phyloP scores from a whole-genome alignment of 2,797 vertebrate species.

The Poecilia picta region DNA sequence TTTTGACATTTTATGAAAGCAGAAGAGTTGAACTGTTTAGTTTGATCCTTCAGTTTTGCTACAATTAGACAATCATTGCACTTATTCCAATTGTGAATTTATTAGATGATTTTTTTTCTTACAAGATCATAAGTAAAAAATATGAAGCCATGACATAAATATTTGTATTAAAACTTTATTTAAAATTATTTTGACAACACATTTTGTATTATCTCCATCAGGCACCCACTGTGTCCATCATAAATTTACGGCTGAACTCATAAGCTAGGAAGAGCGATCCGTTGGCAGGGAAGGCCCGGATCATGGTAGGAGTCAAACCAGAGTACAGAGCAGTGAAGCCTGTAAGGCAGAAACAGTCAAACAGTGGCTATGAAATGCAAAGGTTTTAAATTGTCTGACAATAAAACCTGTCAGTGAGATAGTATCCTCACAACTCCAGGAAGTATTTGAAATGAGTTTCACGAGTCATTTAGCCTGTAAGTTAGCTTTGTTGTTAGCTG shows the following conservation, averaged over 20 bases:
- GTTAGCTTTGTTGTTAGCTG: background rate
- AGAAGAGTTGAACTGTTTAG: background rate
- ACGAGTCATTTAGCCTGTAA: background rate
- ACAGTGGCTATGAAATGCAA: background rate
- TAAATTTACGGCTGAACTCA: conserved; percentile 87
- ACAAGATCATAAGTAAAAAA: background rate
- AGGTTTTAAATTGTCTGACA: background rate
- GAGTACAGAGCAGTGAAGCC: conserved; percentile 90
- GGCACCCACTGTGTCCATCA: conserved; percentile 86
- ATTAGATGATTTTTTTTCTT: background rate
- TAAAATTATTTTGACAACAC: background rate
- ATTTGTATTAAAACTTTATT: conserved; percentile 23
- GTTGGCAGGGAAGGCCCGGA: conserved; percentile 92
- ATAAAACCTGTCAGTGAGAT: background rate
- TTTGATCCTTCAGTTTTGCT: background rate
- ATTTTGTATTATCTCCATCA: conserved; percentile 28
- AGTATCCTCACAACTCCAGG: background rate
- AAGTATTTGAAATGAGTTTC: background rate
- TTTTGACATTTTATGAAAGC: no score
- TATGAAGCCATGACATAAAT: background rate
- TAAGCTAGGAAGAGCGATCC: conserved; percentile 91
- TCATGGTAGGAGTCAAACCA: conserved; percentile 92
- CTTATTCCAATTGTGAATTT: background rate
- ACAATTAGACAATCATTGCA: background rate
- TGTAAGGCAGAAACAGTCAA: conserved; percentile 55